Base-by-base conservation (phyloP, 2,888 invertebrate species). In the Onthophagus sagittarius region DNA sequence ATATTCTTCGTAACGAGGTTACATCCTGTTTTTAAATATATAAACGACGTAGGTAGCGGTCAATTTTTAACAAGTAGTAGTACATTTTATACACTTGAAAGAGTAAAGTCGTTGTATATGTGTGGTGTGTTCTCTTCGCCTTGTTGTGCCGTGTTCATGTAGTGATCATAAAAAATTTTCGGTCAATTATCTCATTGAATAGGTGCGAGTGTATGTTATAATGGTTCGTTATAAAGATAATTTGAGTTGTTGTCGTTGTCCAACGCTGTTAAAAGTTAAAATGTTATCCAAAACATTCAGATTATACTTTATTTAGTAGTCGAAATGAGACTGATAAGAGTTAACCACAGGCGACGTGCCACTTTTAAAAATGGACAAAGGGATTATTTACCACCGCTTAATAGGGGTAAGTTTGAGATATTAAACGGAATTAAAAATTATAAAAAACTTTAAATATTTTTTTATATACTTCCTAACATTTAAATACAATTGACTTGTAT, bases 271-370 rank as follows among this genome's bases (percentile, higher is more conserved):
- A 7, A 11, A 7, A 53, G 39, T 53, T 53, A 53, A 53, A 53
- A 53, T 53, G 39, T 53, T 53, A 53, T 9, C 39, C 39, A 7
- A 11, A 53, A 53, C 39, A 11, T 53, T 53, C 7, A 53, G 39
- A 53, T 53, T 9, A 53, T 53, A 9, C 39, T 23, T 23, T 23
- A 23, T 23, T 23, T 23, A 23, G 23, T 23, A n/a, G 32, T 14
- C 72, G 77, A 76, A 33, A 81, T 81, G 81, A 80, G 79, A 77
- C 74, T 81, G 74, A 79, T 81, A 74, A 78, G 81, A 67, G 78
- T 80, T 63, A 81, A 80, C 74, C 80, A 80, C 14, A 76, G 78
- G 63, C 78, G 78, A 72, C 77, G 81, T 2, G 74, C 77, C 32
- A 78, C 77, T 71, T 75, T 72, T 70, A 76, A 75, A 64, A 75